Conservation (phyloP, 1,140 invertebrate species). For the Meloidogyne hapla region DNA sequence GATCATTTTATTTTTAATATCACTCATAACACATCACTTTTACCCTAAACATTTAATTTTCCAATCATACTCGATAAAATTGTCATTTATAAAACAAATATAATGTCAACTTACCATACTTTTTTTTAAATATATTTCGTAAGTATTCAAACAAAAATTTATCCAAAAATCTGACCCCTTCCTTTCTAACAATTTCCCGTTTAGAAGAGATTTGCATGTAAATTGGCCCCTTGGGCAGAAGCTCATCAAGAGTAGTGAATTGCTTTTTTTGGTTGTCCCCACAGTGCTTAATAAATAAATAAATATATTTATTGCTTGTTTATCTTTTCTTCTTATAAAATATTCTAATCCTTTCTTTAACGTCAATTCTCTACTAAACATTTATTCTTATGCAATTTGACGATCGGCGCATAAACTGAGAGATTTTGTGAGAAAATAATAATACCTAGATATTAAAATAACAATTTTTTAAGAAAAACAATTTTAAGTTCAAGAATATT, state of each 20-base stretch:
- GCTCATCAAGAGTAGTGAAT: not conserved
- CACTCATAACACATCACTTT: too few relatives aligned
- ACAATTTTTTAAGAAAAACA: not conserved
- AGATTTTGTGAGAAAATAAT: slow-evolving; percentile 6
- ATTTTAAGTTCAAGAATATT: not conserved
- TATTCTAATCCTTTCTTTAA: not conserved
- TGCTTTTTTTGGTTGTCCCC: not conserved
- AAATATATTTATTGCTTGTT: not conserved
- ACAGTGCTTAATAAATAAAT: not conserved
- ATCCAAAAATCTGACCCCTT: not conserved
- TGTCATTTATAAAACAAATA: too few relatives aligned
- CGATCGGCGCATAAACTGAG: not conserved
- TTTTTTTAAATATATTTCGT: not conserved
- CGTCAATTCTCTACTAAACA: not conserved
- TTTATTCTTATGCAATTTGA: not conserved
- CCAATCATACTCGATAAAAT: too few relatives aligned
- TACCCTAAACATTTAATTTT: too few relatives aligned
- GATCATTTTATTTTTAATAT: too few relatives aligned
- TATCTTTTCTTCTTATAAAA: not conserved
- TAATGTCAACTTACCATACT: not conserved
- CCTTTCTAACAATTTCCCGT: not conserved
- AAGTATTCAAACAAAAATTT: not conserved
- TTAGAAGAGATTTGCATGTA: not conserved
- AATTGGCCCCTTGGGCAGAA: not conserved
- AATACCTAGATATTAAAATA: not conserved